These are phyloP conservation scores for Nymphicus hollandicus DNA, from an alignment of 2,113 vertebrate species.

Conservation along the genomic window DNA sequence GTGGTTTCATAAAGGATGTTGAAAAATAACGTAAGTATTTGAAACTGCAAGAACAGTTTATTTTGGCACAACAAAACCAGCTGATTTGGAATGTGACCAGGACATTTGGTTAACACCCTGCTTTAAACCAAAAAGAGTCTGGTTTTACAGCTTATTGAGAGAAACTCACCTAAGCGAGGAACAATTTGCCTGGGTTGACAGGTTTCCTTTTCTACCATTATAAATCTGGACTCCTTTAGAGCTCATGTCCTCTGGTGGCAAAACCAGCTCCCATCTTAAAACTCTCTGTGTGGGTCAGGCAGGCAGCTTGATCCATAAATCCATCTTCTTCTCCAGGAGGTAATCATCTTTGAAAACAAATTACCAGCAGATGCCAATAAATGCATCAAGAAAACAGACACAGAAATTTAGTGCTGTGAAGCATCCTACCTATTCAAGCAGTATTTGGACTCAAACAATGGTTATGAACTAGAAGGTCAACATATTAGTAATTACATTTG, in stretches of 20 bases:
- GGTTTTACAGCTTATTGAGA: not conserved
- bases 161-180: conserved; percentile 17
- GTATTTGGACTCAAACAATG: not conserved
- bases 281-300: not conserved
- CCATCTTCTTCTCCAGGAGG: not conserved
- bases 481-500: not conserved
- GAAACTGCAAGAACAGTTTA: not conserved
- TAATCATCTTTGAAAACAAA: not conserved
- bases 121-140: conserved; percentile 11
- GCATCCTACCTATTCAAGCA: not conserved
- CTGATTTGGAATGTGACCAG: conserved; percentile 17
- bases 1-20: not conserved
- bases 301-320: not conserved
- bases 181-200: not conserved
- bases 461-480: conserved; percentile 22
- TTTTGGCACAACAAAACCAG: conserved; percentile 36
- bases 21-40: conserved; percentile 28
- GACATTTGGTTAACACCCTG: not conserved
- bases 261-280: not conserved
- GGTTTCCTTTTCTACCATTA: not conserved
- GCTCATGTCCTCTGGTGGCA: not conserved
- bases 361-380: not conserved
- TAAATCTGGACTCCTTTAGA: not conserved
- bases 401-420: not conserved
- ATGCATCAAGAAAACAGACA: not conserved